Conservation (phyloP, 2,797 vertebrate species). For the Rachycentron canadum region DNA sequence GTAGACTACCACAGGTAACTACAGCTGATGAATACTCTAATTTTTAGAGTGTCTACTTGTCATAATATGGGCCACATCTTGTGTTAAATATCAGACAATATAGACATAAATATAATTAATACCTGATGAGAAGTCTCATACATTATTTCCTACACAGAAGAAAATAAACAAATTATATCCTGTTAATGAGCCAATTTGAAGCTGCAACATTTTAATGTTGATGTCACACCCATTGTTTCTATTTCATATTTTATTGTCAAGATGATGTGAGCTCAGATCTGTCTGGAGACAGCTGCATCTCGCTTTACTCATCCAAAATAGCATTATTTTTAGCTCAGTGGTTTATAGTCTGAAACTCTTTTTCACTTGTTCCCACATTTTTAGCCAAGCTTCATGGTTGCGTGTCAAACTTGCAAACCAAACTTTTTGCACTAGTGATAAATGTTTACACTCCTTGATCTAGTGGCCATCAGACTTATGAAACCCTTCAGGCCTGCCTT, state of each 20-base stretch:
- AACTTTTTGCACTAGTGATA: background rate
- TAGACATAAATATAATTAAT: background rate
- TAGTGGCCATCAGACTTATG: conserved; percentile 10
- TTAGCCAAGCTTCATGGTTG: background rate
- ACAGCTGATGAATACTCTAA: background rate
- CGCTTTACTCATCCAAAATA: conserved; percentile 9
- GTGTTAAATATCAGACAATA: conserved; percentile 1
- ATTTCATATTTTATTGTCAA: background rate
- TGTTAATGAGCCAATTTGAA: conserved; percentile 23
- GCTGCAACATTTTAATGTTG: background rate
- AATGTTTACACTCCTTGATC: conserved; percentile 6
- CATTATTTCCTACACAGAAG: conserved; percentile 1
- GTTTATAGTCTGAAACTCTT: background rate
- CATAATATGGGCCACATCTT: background rate
- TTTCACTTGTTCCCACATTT: background rate
- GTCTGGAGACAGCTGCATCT: conserved; percentile 10
- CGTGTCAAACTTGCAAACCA: background rate
- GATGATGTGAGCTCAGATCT: conserved; percentile 15
- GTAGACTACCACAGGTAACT: background rate
- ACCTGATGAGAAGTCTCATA: background rate
- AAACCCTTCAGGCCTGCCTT: conserved; percentile 6
- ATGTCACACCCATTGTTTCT: background rate
- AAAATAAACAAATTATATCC: conserved; percentile 21
- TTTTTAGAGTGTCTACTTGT: conserved; percentile 1
- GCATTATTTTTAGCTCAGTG: background rate